Evolutionary conservation across 2,888 invertebrate genomes (phyloP).

Genomic region (Acronicta aceris): DNA sequence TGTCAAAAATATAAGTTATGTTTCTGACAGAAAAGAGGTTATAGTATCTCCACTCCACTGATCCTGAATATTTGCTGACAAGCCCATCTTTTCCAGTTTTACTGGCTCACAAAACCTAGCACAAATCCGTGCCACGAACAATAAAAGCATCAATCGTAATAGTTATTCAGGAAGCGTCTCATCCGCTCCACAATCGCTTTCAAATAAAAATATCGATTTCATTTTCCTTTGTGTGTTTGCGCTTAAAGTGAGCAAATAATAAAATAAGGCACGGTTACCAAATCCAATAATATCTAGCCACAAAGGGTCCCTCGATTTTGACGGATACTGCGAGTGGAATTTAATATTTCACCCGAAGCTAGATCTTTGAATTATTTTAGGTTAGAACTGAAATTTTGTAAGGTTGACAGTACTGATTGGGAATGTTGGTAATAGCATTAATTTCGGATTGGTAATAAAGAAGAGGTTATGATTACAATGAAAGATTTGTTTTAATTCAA

Average conservation of each 20-base stretch:
- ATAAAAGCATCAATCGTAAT: conserved; percentile 55
- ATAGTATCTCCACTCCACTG: conserved; percentile 29
- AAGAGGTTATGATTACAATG: conserved; percentile 1
- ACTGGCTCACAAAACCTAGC: conserved; percentile 27
- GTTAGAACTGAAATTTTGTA: conserved; percentile 16
- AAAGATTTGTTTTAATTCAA: not conserved
- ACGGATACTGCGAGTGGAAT: conserved; percentile 69
- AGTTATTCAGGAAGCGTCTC: conserved; percentile 66
- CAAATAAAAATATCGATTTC: conserved; percentile 72
- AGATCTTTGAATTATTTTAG: conserved; percentile 43
- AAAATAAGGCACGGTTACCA: conserved; percentile 67
- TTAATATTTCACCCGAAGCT: conserved; percentile 70
- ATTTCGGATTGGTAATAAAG: not conserved
- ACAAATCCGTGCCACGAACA: conserved; percentile 25
- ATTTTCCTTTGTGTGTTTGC: conserved; percentile 70
- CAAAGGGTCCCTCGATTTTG: conserved; percentile 67
- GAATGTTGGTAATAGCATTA: conserved; percentile 1
- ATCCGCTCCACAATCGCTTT: conserved; percentile 54
- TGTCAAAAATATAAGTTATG: not conserved
- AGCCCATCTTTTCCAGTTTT: conserved; percentile 25
- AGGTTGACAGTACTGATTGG: conserved; percentile 9
- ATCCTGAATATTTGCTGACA: conserved; percentile 45
- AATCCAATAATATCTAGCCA: conserved; percentile 72
- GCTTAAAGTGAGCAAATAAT: conserved; percentile 67
- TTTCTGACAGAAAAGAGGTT: conserved; percentile 4